phyloP scores from a whole-genome alignment of 1,140 invertebrate genomes.

The Zaprionus nigranus region DNA sequence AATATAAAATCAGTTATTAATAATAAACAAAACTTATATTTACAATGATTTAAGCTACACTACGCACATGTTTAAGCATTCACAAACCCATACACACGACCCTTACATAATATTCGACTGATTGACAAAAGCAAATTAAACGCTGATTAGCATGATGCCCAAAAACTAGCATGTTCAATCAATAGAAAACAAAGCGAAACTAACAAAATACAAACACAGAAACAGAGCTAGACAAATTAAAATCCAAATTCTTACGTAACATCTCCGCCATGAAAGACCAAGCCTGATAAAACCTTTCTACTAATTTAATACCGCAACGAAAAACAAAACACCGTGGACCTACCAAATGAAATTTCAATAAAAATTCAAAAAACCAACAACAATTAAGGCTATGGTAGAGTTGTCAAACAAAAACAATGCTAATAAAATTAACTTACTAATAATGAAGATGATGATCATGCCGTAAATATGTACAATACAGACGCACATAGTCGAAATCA shows the following conservation, averaged over 20 bases:
- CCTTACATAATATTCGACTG: conserved; percentile 49
- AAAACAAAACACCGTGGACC: conserved; percentile 41
- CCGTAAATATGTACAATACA: conserved; percentile 15
- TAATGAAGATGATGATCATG: conserved; percentile 75
- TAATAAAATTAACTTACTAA: conserved; percentile 81
- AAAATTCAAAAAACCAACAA: conserved; percentile 39
- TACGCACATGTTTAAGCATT: background rate
- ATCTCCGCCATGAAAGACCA: conserved; percentile 24
- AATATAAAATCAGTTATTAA: background rate
- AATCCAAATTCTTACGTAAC: conserved; percentile 65
- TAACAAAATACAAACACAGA: conserved; percentile 42
- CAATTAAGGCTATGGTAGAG: conserved; percentile 25
- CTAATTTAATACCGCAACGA: conserved; percentile 42
- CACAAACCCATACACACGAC: background rate
- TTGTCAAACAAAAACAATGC: conserved; percentile 57
- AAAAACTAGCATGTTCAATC: conserved; percentile 43
- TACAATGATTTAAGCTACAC: background rate
- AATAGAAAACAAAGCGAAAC: conserved; percentile 50
- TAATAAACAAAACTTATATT: background rate
- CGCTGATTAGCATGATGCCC: conserved; percentile 15
- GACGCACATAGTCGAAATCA: conserved; percentile 60
- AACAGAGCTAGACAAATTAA: conserved; percentile 56
- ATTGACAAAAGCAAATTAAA: conserved; percentile 41
- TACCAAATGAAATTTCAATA: conserved; percentile 48
- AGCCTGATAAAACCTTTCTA: conserved; percentile 58